Evolutionary conservation across 2,797 vertebrate genomes (phyloP).

Genomic region (Australoheros facetus): DNA sequence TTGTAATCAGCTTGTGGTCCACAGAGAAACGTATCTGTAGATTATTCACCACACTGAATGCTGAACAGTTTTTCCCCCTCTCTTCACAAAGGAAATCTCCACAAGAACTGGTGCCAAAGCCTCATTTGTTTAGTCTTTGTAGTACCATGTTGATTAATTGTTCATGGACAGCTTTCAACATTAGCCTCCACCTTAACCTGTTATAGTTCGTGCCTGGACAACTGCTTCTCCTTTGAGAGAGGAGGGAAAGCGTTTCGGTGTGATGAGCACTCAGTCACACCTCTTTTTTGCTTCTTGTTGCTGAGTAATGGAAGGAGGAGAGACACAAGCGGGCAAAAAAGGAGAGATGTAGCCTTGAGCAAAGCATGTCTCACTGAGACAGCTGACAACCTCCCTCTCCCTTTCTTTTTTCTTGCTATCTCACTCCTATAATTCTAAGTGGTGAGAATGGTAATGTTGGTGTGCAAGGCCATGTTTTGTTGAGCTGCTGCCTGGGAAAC

Average conservation of each 20-base stretch:
- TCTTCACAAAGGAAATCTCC: not conserved
- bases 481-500: slow-evolving; percentile 82
- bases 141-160: slow-evolving; percentile 4
- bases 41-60: not conserved
- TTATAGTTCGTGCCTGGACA: slow-evolving; percentile 67
- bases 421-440: slow-evolving; percentile 40
- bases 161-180: slow-evolving; percentile 2
- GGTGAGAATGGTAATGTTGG: slow-evolving; percentile 41
- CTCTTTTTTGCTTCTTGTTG: slow-evolving; percentile 58
- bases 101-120: not conserved
- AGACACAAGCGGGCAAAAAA: slow-evolving; percentile 32
- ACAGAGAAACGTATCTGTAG: not conserved
- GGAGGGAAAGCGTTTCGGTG: slow-evolving; percentile 49
- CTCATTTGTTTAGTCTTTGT: slow-evolving; percentile 2
- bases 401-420: slow-evolving; percentile 5
- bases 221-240: slow-evolving; percentile 42
- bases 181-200: slow-evolving; percentile 48
- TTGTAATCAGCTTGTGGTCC: not conserved
- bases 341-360: slow-evolving; percentile 67
- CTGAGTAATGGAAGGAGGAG: slow-evolving; percentile 72
- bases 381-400: slow-evolving; percentile 63
- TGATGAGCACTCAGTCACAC: slow-evolving; percentile 66
- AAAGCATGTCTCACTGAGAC: slow-evolving; percentile 62
- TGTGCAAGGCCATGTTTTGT: slow-evolving; percentile 79
- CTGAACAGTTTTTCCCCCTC: not conserved